Evolutionary conservation across 1,140 invertebrate genomes (phyloP).

Genomic region (Propsilocerus akamusi): DNA sequence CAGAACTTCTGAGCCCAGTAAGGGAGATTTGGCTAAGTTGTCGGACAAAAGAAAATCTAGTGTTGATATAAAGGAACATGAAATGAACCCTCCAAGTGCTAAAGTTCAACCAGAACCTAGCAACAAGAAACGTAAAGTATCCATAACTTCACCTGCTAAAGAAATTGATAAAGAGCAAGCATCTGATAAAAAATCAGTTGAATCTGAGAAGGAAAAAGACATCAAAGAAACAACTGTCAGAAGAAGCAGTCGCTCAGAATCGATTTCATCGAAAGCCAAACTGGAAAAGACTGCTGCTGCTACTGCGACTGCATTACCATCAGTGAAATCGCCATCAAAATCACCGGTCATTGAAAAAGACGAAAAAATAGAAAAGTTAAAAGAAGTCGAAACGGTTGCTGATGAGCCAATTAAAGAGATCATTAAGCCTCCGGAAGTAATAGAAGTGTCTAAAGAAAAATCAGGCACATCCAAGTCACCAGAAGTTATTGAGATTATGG

Average conservation of each 20-base stretch:
- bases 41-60: slow-evolving; percentile 4
- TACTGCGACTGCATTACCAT: neutral
- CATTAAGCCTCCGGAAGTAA: neutral
- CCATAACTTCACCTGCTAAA: neutral
- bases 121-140: neutral
- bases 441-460: neutral
- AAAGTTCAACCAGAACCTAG: neutral
- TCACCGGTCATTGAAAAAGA: slow-evolving; percentile 3
- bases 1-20: slow-evolving; percentile 8
- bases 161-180: neutral
- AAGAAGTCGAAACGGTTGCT: neutral
- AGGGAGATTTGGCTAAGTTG: slow-evolving; percentile 8
- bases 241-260: too few species aligned
- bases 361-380: slow-evolving; percentile 2
- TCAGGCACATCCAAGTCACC: neutral
- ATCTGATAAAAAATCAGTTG: neutral
- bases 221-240: too few species aligned
- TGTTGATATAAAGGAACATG: neutral
- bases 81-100: too few species aligned
- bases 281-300: slow-evolving; percentile 2
- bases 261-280: neutral
- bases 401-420: neutral
- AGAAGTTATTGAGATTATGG: neutral
- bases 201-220: too few species aligned
- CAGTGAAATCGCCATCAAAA: neutral